Evolutionary conservation across 2,797 vertebrate genomes (phyloP).

Genomic region (Pseudopleuronectes americanus): DNA sequence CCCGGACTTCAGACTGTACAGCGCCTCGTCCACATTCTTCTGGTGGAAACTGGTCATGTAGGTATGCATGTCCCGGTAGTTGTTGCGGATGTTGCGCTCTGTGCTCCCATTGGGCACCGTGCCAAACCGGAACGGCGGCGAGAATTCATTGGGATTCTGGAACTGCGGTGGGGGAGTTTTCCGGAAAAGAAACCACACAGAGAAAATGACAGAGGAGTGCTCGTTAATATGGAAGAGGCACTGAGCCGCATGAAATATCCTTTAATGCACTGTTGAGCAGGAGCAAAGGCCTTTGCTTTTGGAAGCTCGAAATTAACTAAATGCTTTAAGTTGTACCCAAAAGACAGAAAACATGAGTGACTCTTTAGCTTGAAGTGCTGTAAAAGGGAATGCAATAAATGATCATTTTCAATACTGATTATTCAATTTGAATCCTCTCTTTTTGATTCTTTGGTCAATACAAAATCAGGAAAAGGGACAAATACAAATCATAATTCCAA

Average conservation of each 20-base stretch:
- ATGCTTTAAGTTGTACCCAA: slow-evolving; percentile 31
- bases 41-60: slow-evolving; percentile 99
- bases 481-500: no score
- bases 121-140: slow-evolving; percentile 97
- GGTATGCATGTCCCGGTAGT: slow-evolving; percentile 98
- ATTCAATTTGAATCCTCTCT: neutral
- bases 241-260: slow-evolving; percentile 55
- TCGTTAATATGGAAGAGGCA: slow-evolving; percentile 64
- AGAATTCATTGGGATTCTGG: slow-evolving; percentile 98
- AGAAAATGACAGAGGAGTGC: slow-evolving; percentile 60
- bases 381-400: neutral
- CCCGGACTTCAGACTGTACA: slow-evolving; percentile 95
- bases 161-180: slow-evolving; percentile 83
- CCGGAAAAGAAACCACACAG: slow-evolving; percentile 56
- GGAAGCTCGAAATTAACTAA: slow-evolving; percentile 44
- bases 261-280: slow-evolving; percentile 64
- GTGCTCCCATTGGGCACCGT: slow-evolving; percentile 99
- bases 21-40: slow-evolving; percentile 95
- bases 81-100: slow-evolving; percentile 99
- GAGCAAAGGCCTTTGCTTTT: slow-evolving; percentile 38
- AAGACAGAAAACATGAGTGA: slow-evolving; percentile 19
- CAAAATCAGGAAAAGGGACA: no score
- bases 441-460: no score
- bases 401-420: slow-evolving; percentile 1
- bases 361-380: slow-evolving; percentile 3